Percentiles rank a stretch among this genome's conserved stretches.
phyloP scores from a whole-genome alignment of 2,888 invertebrate species.

The Eupithecia tripunctaria region DNA sequence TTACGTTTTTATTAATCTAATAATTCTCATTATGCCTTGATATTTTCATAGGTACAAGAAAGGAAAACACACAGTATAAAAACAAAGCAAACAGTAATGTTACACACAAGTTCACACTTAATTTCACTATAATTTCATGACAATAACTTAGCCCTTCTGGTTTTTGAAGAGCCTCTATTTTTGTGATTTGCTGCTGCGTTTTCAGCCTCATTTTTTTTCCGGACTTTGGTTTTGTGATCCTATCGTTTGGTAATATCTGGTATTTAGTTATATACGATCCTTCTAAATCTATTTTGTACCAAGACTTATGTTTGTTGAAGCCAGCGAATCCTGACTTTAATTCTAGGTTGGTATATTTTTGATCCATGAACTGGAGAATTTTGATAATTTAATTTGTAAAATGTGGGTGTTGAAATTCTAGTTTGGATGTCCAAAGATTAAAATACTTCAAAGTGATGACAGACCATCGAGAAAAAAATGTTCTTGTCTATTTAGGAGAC shows the following conservation, averaged over 20 bases:
- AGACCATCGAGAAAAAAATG: too few relatives aligned
- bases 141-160: not conserved
- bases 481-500: too few relatives aligned
- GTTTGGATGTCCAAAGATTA: not conserved
- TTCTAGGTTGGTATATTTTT: not conserved
- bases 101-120: constrained; percentile 40
- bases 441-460: not conserved
- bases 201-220: not conserved
- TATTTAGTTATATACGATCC: constrained; percentile 4
- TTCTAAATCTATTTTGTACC: constrained; percentile 8
- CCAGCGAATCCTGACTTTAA: not conserved
- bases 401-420: not conserved
- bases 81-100: constrained; percentile 45
- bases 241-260: not conserved
- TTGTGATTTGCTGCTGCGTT: not conserved
- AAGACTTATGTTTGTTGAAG: constrained; percentile 7
- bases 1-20: constrained; percentile 9
- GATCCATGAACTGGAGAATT: not conserved
- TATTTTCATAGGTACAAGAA: constrained; percentile 39
- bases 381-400: not conserved
- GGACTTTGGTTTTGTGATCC: not conserved
- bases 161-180: not conserved
- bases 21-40: constrained; percentile 22
- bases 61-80: constrained; percentile 46
- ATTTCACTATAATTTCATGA: constrained; percentile 3